phyloP scores from a whole-genome alignment of 2,888 invertebrate species.

The Julus scandinavius region DNA sequence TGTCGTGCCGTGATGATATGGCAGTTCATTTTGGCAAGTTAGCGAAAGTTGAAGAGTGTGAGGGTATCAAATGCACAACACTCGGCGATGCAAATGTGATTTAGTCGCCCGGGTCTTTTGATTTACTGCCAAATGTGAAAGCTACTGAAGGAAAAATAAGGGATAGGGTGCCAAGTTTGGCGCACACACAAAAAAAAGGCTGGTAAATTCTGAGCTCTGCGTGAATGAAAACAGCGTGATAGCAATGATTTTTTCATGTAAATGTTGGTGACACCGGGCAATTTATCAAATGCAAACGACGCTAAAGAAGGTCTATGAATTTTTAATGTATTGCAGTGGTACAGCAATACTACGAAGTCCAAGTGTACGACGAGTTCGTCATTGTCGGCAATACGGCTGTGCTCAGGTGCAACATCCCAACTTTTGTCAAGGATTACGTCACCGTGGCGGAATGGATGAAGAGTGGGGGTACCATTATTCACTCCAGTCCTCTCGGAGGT shows the following conservation, averaged over 20 bases:
- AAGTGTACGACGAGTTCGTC: slow-evolving; percentile 56
- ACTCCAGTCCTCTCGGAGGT: slow-evolving; percentile 49
- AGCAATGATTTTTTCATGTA: slow-evolving; percentile 40
- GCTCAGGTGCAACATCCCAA: slow-evolving; percentile 55
- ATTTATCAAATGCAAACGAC: slow-evolving; percentile 41
- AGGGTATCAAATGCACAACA: neutral
- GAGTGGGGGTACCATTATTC: slow-evolving; percentile 51
- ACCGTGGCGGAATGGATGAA: slow-evolving; percentile 54
- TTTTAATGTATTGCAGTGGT: slow-evolving; percentile 52
- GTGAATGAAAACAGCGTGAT: slow-evolving; percentile 30
- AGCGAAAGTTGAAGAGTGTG: neutral
- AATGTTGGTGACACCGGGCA: slow-evolving; percentile 15
- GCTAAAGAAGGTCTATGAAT: slow-evolving; percentile 8
- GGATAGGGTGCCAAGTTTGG: neutral
- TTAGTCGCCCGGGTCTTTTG: neutral
- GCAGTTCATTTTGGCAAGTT: slow-evolving; percentile 25
- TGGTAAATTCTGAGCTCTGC: neutral
- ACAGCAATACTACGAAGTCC: slow-evolving; percentile 55
- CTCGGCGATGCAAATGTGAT: neutral
- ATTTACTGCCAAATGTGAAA: slow-evolving; percentile 43
- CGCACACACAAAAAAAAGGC: neutral
- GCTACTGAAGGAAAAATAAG: slow-evolving; percentile 19
- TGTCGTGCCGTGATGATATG: slow-evolving; percentile 2
- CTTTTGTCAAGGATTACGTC: slow-evolving; percentile 56
- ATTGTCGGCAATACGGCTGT: slow-evolving; percentile 56